phyloP scores from a whole-genome alignment of 2,113 vertebrate genomes.

The Deroptyus accipitrinus region DNA sequence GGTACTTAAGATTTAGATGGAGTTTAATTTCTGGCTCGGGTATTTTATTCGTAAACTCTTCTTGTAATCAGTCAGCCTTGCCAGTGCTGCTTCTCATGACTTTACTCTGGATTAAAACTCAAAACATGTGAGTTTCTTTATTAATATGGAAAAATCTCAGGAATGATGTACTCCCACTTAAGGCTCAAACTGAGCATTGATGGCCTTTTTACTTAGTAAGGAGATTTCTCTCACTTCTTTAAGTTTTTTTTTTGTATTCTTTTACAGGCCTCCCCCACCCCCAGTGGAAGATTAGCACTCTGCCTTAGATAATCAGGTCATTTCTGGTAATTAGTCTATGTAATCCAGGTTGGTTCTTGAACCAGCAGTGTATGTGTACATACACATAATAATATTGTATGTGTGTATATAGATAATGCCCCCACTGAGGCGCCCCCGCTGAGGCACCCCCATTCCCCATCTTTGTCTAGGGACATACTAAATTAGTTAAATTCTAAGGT shows the following conservation, averaged over 20 bases:
- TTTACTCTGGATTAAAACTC: conserved; percentile 37
- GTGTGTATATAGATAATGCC: background rate
- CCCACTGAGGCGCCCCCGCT: background rate
- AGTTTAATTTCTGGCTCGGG: background rate
- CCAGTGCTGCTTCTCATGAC: background rate
- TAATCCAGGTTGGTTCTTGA: conserved; percentile 29
- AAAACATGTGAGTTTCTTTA: conserved; percentile 37
- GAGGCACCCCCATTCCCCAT: background rate
- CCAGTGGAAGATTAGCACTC: background rate
- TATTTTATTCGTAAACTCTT: background rate
- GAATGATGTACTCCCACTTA: conserved; percentile 48
- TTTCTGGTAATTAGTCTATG: background rate
- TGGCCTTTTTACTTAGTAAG: background rate
- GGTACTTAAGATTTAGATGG: background rate
- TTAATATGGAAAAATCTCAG: conserved; percentile 57
- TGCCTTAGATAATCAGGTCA: conserved; percentile 5
- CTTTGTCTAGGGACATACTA: background rate
- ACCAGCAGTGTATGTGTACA: background rate
- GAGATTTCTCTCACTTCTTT: background rate
- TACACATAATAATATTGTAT: background rate
- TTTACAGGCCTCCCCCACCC: background rate
- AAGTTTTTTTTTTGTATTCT: background rate
- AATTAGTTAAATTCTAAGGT: background rate
- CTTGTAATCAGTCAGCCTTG: conserved; percentile 15
- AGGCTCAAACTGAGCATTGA: conserved; percentile 1